Base-by-base conservation (phyloP, 2,113 vertebrate genomes). In the Hiodon tergisus region DNA sequence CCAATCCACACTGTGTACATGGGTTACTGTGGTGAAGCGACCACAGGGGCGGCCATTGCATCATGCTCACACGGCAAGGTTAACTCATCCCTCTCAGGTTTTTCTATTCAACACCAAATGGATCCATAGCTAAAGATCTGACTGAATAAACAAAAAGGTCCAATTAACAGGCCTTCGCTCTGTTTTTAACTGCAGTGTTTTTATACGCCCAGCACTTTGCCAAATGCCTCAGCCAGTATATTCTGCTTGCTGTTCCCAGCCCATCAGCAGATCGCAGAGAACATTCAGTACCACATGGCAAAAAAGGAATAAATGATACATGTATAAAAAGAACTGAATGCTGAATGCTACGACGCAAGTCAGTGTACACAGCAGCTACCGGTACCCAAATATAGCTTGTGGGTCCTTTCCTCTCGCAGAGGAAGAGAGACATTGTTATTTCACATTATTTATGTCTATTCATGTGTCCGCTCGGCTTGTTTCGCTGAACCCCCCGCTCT, bases 361-460 rank as follows among this genome's bases (percentile, higher is more conserved):
- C 79, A 81, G 86, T 86, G 80, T 86, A 87, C 86, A 88, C 86
- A 87, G 88, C 85, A 87, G 86, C 84, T 82, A 88, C 87, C 87
- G 89, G 78, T 51, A 85, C 83, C 89, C 90, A 90, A 91, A 92
- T 91, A 89, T 90, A 92, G 87, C 86, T 87, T 85, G 84, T 89
- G 85, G 87, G 88, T 86, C 88, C 86, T 85, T 86, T 88, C 85
- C 87, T 87, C 86, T 84, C 84, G 85, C 86, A 81, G 84, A 83
- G 55, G 78, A 84, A 85, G 83, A 60, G 79, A 86, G 84, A 83
- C 82, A 79, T 84, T 87, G 86, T 90, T 89, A 84, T 88, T 88
- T 88, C 89, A 86, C 86, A 92, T 90, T 90, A 91, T 91, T 91
- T 90, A 89, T 86, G 88, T 88, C 88, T 88, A 83, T 89, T 88